Evolutionary conservation across 2,888 invertebrate genomes (phyloP).

Genomic region (Teinopalpus imperialis): DNA sequence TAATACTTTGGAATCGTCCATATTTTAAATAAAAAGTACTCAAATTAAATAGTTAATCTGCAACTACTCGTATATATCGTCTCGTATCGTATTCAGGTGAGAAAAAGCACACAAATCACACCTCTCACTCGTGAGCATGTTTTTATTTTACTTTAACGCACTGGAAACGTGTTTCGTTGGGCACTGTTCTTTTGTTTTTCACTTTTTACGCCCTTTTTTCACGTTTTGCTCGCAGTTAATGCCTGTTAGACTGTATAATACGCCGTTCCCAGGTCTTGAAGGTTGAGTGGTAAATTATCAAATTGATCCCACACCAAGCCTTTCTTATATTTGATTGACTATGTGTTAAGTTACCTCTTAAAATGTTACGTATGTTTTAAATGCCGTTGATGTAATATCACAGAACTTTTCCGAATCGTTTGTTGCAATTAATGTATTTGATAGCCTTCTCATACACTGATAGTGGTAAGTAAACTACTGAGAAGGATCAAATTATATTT

Average conservation of each 20-base stretch:
- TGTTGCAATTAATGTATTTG: background rate
- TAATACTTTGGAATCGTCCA: too few species aligned
- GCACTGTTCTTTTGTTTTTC: slow-evolving; percentile 35
- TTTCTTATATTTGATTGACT: slow-evolving; percentile 22
- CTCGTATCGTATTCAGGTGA: too few species aligned
- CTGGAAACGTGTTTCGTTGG: slow-evolving; percentile 57
- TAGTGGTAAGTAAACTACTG: too few species aligned
- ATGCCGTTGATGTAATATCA: too few species aligned
- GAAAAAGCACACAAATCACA: slow-evolving; percentile 77
- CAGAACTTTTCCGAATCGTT: too few species aligned
- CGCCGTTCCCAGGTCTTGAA: slow-evolving; percentile 30
- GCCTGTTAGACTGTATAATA: slow-evolving; percentile 49
- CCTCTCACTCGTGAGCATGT: slow-evolving; percentile 51
- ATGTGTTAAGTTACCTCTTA: slow-evolving; percentile 22
- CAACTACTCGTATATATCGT: slow-evolving; percentile 41
- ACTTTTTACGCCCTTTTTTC: slow-evolving; percentile 43
- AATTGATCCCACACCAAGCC: slow-evolving; percentile 15
- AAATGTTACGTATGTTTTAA: slow-evolving; percentile 14
- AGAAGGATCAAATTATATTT: too few species aligned
- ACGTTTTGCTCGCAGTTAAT: slow-evolving; percentile 50
- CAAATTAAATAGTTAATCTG: slow-evolving; percentile 57
- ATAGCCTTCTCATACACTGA: too few species aligned
- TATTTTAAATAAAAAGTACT: background rate
- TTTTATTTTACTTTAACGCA: slow-evolving; percentile 50
- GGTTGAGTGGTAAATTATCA: slow-evolving; percentile 21